Percentiles rank a stretch among this genome's conserved stretches.
Evolutionary conservation across 2,113 vertebrate genomes (phyloP).

Genomic region (Candoia aspera): DNA sequence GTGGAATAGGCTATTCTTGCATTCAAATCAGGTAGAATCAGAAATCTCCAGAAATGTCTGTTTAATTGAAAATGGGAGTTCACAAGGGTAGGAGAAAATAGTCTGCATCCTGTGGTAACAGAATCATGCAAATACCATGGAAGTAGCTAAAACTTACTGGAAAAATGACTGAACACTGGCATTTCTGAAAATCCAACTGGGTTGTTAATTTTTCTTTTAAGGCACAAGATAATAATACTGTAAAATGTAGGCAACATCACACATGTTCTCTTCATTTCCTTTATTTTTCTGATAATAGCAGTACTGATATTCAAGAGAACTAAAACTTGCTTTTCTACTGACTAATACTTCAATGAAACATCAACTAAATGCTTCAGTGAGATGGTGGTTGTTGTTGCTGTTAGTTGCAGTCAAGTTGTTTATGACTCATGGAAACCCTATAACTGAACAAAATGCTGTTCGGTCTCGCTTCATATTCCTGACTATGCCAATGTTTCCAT

Average conservation of each 20-base stretch:
- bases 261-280: neutral
- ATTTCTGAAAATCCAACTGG: neutral
- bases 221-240: neutral
- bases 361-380: neutral
- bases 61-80: constrained; percentile 9
- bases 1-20: neutral
- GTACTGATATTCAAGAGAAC: neutral
- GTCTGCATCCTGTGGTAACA: neutral
- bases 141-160: neutral
- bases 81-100: neutral
- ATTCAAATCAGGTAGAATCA: neutral
- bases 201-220: neutral
- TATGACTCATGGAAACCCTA: no score
- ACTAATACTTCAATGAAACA: neutral
- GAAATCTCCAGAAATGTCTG: neutral
- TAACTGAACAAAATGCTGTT: no score
- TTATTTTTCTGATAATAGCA: neutral
- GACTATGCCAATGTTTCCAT: no score
- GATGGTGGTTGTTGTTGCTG: no score
- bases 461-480: no score
- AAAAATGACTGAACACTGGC: neutral
- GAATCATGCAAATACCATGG: neutral
- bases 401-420: no score
- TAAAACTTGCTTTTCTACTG: neutral
- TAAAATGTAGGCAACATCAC: neutral